Evolutionary conservation across 1,140 invertebrate species (phyloP), one percentile per base, ranked within the genome.

Genomic region (Gonatopus flavifemur): DNA sequence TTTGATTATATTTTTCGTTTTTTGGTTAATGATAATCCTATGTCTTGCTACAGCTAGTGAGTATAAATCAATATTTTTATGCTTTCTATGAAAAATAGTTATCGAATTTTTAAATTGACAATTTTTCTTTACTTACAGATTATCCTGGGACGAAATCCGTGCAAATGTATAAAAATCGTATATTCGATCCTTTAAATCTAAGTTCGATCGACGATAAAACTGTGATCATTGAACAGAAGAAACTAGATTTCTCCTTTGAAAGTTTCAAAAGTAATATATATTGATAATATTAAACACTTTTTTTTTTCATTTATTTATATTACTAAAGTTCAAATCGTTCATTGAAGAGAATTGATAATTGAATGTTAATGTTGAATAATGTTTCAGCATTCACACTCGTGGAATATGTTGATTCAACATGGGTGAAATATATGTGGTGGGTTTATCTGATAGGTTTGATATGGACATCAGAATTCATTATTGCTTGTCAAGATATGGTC

Each of bases 381-480:
- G 32, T 69, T 64, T 31, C 48, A 85, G 84, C 80, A 47, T 82
- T 86, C 49, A 82, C 82, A 12, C 72, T 84, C 3, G 82, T 89
- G 21, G 84, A 88, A 55, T 91, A 86, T 66, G 72, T 80, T 42
- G 86, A 90, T 65, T 80, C 82, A 12, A 81, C 81, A 30, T 90
- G 88, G 81, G 85, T 94, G 13, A 88, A 88, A 59, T 89, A 89
- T 46, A 90, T 91, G 87, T 94, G 93, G 87, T 95, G 91, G 91
- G 84, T 94, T 48, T 93, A 93, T 69, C 80, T 95, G 10, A 86
- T 96, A 36, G 92, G 90, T 16, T 78, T 95, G 1, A 83, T 96
- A 44, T 96, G 93, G 93, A 86, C 86, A 1, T 87, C 89, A 15
- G 92, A 96, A 78, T 95, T 95, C 67, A 93, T 95, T 55, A 85